A percentile compares a stretch with the other conserved stretches of the same genome.
These are phyloP conservation scores for Xylota sylvarum DNA, from an alignment of 2,888 invertebrate species.

Conservation along the genomic window DNA sequence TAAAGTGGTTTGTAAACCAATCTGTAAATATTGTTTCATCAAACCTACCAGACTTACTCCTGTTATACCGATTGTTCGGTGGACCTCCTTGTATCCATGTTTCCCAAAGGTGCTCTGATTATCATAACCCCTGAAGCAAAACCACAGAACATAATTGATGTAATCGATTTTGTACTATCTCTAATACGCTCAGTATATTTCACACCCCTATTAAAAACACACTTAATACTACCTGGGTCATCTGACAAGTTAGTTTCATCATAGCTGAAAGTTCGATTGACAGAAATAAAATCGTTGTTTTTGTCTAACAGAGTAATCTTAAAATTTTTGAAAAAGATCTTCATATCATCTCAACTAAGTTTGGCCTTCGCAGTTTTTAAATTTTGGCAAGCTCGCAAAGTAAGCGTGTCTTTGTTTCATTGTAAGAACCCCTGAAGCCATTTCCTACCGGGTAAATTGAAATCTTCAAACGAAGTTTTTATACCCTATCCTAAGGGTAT, in stretches of 20 bases:
- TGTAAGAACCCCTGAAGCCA: too few species aligned
- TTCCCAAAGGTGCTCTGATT: neutral
- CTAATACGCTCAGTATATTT: slow-evolving; percentile 1
- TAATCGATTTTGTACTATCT: neutral
- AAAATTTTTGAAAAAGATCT: too few species aligned
- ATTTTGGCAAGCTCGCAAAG: too few species aligned
- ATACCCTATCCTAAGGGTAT: too few species aligned
- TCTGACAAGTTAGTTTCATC: slow-evolving; percentile 1
- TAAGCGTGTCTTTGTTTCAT: too few species aligned
- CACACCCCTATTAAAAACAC: neutral
- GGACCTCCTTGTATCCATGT: slow-evolving; percentile 1
- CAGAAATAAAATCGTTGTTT: too few species aligned
- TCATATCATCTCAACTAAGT: too few species aligned
- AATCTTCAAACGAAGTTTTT: neutral
- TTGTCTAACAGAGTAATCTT: neutral
- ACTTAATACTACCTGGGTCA: too few species aligned
- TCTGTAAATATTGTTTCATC: slow-evolving; percentile 4
- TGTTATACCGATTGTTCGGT: neutral
- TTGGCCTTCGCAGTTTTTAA: too few species aligned
- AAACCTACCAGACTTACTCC: slow-evolving; percentile 7
- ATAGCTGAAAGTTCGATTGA: neutral
- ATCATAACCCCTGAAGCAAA: neutral
- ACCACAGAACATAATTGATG: slow-evolving; percentile 5
- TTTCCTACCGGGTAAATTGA: too few species aligned
- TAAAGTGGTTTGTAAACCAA: slow-evolving; percentile 3